Conservation (phyloP, 2,113 vertebrate genomes). For the Stigmatopora nigra region DNA sequence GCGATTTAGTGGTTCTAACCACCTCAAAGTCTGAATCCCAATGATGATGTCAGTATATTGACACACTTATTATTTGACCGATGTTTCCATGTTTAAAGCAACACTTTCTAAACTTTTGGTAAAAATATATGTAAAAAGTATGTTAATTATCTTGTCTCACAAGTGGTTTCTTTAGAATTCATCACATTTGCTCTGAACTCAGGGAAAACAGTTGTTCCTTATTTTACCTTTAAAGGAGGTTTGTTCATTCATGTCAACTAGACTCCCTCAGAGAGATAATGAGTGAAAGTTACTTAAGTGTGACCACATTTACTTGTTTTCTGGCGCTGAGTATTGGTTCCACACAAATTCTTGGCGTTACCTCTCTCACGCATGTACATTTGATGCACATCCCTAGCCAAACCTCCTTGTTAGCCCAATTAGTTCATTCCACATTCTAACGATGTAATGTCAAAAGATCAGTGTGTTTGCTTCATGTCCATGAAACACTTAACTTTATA, state of each 20-base stretch:
- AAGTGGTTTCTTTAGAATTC: background rate
- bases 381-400: background rate
- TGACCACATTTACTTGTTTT: background rate
- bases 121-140: background rate
- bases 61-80: background rate
- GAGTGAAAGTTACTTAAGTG: constrained; percentile 3
- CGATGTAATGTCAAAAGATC: background rate
- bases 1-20: background rate
- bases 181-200: background rate
- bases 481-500: background rate
- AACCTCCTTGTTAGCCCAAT: background rate
- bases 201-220: background rate
- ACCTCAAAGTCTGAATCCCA: background rate
- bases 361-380: background rate
- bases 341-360: background rate
- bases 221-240: background rate
- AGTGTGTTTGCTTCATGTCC: background rate
- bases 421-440: background rate
- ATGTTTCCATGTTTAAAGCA: background rate
- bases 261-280: background rate
- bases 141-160: background rate
- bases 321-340: background rate
- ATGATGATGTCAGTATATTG: background rate
- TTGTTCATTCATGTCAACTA: background rate
- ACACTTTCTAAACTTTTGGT: background rate